A percentile compares a stretch with the other conserved stretches of the same genome.
phyloP scores from a whole-genome alignment of 2,113 vertebrate species.

The Forbesichthys agassizii region DNA sequence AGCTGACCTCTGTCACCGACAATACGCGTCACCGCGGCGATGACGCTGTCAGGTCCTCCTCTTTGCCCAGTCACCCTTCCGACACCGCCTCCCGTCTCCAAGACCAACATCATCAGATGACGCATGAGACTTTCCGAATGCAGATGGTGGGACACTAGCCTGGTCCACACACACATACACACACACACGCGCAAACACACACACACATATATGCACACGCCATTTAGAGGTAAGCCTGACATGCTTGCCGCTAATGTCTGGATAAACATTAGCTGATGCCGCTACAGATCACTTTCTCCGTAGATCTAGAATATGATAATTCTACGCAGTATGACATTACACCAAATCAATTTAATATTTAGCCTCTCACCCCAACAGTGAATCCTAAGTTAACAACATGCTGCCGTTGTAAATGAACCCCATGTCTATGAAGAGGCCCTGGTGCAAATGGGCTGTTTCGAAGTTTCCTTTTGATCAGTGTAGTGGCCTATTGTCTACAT shows the following conservation, averaged over 20 bases:
- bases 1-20: slow-evolving; percentile 78
- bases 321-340: slow-evolving; percentile 1
- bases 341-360: slow-evolving; percentile 56
- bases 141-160: not conserved
- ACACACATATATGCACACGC: no score
- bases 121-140: slow-evolving; percentile 36
- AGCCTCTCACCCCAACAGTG: slow-evolving; percentile 47
- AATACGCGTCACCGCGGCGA: slow-evolving; percentile 74
- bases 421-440: slow-evolving; percentile 50
- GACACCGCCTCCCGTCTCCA: slow-evolving; percentile 30
- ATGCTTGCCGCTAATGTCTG: no score
- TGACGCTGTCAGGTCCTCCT: slow-evolving; percentile 62
- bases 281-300: slow-evolving; percentile 18
- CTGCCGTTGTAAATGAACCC: slow-evolving; percentile 49
- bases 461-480: slow-evolving; percentile 65
- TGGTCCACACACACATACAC: no score
- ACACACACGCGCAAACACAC: no score
- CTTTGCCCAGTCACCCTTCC: slow-evolving; percentile 13
- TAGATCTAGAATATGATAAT: slow-evolving; percentile 40
- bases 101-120: slow-evolving; percentile 47
- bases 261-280: no score
- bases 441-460: slow-evolving; percentile 46
- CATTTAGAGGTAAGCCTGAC: no score
- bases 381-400: slow-evolving; percentile 54
- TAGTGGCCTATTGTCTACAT: slow-evolving; percentile 72